These are phyloP conservation scores for Puffinus mauretanicus DNA, from an alignment of 2,113 vertebrate genomes.

Conservation along the genomic window DNA sequence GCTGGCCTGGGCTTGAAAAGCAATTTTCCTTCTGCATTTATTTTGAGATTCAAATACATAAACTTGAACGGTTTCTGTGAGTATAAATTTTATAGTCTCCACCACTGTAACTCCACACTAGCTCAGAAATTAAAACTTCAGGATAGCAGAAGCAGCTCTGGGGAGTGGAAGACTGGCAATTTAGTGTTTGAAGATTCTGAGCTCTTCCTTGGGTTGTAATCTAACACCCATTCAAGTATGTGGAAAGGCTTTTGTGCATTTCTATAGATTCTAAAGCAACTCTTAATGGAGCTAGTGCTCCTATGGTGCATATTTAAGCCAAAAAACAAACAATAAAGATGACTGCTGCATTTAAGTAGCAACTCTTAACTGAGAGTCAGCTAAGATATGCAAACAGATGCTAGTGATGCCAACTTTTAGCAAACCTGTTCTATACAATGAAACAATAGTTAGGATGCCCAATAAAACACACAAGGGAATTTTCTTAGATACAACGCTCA, in stretches of 20 bases:
- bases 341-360: background rate
- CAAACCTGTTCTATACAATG: background rate
- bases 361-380: background rate
- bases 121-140: background rate
- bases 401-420: background rate
- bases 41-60: background rate
- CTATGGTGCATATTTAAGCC: background rate
- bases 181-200: conserved; percentile 5
- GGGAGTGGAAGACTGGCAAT: background rate
- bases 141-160: background rate
- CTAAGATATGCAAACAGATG: background rate
- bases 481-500: background rate
- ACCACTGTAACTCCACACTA: background rate
- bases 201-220: background rate
- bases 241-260: background rate
- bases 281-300: background rate
- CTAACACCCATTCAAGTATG: background rate
- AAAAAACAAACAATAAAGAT: background rate
- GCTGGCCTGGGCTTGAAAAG: background rate
- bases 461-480: background rate
- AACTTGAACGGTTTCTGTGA: background rate
- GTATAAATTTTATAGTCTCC: background rate
- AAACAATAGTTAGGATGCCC: background rate
- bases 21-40: background rate
- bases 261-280: background rate